phyloP scores from a whole-genome alignment of 2,797 vertebrate species.

The Pseudocheirus occidentalis region DNA sequence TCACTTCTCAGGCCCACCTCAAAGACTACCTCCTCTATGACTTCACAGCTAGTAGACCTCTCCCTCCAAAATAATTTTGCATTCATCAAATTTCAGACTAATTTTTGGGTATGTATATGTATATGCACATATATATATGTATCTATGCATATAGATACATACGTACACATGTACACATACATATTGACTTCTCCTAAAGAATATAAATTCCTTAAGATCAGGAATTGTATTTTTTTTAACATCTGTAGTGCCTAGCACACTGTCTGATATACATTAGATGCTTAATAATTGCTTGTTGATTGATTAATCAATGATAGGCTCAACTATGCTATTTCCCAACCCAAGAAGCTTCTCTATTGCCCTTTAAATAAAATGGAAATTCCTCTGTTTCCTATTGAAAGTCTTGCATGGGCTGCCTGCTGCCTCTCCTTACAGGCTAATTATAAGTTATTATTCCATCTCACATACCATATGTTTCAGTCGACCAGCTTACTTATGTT shows the following conservation, averaged over 20 bases:
- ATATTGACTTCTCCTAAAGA: neutral
- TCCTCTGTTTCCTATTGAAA: neutral
- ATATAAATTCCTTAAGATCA: neutral
- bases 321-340: neutral
- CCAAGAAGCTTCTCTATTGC: neutral
- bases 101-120: neutral
- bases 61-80: neutral
- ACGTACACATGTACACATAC: neutral
- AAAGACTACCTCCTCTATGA: neutral
- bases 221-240: too few species aligned
- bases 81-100: neutral
- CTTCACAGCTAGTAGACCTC: neutral
- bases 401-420: neutral
- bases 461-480: neutral
- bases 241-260: neutral
- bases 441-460: neutral
- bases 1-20: neutral
- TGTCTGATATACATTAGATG: neutral
- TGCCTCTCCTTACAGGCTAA: neutral
- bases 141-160: too few species aligned
- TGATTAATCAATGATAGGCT: neutral
- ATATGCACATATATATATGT: too few species aligned
- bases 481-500: neutral
- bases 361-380: neutral
- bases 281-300: neutral